These are phyloP conservation scores for Gambusia holbrooki DNA, from an alignment of 2,113 vertebrate species.

Conservation along the genomic window DNA sequence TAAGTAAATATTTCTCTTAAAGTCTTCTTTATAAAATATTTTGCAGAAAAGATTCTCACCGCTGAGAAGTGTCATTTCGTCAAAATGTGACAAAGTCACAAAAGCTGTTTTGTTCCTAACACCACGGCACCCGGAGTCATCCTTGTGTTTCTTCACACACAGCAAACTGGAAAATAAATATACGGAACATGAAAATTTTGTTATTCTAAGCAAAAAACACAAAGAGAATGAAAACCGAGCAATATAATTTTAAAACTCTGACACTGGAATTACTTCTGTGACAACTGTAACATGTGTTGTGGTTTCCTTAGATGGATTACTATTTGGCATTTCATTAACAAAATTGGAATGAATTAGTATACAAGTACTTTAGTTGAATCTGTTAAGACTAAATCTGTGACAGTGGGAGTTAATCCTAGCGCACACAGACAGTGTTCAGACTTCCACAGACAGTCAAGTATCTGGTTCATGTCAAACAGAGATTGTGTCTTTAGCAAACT, in stretches of 20 bases:
- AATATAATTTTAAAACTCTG: too few relatives aligned
- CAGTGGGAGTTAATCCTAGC: background rate
- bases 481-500: conserved; percentile 37
- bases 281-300: too few relatives aligned
- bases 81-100: conserved; percentile 85
- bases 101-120: conserved; percentile 90
- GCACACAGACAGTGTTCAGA: conserved; percentile 29
- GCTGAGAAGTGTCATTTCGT: conserved; percentile 89
- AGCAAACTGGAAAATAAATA: conserved; percentile 78
- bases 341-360: too few relatives aligned
- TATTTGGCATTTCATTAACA: too few relatives aligned
- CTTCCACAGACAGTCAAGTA: conserved; percentile 48
- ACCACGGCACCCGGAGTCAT: conserved; percentile 85
- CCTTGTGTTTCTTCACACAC: conserved; percentile 94
- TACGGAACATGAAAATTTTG: background rate
- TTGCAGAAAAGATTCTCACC: conserved; percentile 79
- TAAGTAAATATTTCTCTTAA: too few relatives aligned
- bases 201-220: background rate
- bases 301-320: too few relatives aligned
- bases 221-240: too few relatives aligned
- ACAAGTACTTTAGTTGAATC: too few relatives aligned
- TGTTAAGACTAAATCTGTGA: background rate
- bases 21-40: background rate
- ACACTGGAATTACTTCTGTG: background rate
- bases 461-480: conserved; percentile 29